A percentile compares a stretch with the other conserved stretches of the same genome.
These are phyloP conservation scores for Oryctolagus cuniculus DNA, from an alignment of 2,113 vertebrate genomes.

Conservation along the genomic window mOryCun1.1 NC_091434.1:101265501-101266000, in stretches of 20 bases:
- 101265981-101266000: background rate
- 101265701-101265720: conserved; percentile 11
- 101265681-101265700: background rate
- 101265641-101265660: background rate
- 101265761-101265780: background rate
- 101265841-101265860: conserved; percentile 17
- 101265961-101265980: background rate
- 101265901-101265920: conserved; percentile 57
- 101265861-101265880: conserved; percentile 15
- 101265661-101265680: conserved; percentile 35
- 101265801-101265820: conserved; percentile 37
- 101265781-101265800: background rate
- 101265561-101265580: background rate
- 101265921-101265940: background rate
- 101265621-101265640: background rate
- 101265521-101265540: conserved; percentile 18
- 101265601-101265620: background rate
- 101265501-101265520: background rate
- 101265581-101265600: conserved; percentile 49
- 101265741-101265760: background rate
- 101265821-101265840: conserved; percentile 33
- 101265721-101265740: conserved; percentile 42
- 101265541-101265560: background rate
- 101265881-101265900: background rate
- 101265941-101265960: background rate